Evolutionary conservation across 2,888 invertebrate species (phyloP), one percentile per base, ranked within the genome.

Genomic region (Acrocyrtus sp.): DNA sequence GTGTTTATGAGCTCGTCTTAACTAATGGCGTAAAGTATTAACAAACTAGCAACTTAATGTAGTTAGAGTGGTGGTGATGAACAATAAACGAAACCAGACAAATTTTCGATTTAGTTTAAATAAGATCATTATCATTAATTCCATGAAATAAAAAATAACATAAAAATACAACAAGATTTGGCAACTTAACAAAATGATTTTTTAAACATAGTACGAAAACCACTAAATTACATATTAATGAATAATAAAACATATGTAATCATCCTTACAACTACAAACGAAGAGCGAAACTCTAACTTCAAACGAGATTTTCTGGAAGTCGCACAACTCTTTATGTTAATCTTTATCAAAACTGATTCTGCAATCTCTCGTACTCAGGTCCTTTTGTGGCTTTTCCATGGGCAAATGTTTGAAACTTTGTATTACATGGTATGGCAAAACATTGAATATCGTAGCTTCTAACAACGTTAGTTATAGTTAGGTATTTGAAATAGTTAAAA

Each of bases 351-450:
- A 39, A 12, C 39, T 10, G 39, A 39, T 39, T 39, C 45, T 45
- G 45, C n/a, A 45, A 15, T 45, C n/a, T 45, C n/a, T 19, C n/a
- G 45, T 15, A 45, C n/a, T 45, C 17, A 39, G n/a, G 17, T 17
- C 12, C 19, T 45, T 39, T 50, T 41, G 17, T 62, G n/a, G 4
- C 22, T 61, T 47, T 47, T 15, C 10, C n/a, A 17, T 61, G 41
- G 50, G 41, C 62, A 39, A 34, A 62, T 19, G 51, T 45, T 63
- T 45, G 63, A 54, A 58, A 50, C 43, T 58, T 48, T 57, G 45
- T 66, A 29, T 66, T 51, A 26, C 61, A 60, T 58, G 56, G 62
- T 72, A 72, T 72, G 72, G 72, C 72, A 72, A 72, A 72, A 72
- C 72, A 61, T n/a, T 72, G 72, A 66, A 72, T 72, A n/a, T n/a